Base-by-base conservation (phyloP, 2,888 invertebrate species). In the Epiperipatus broadwayi region DNA sequence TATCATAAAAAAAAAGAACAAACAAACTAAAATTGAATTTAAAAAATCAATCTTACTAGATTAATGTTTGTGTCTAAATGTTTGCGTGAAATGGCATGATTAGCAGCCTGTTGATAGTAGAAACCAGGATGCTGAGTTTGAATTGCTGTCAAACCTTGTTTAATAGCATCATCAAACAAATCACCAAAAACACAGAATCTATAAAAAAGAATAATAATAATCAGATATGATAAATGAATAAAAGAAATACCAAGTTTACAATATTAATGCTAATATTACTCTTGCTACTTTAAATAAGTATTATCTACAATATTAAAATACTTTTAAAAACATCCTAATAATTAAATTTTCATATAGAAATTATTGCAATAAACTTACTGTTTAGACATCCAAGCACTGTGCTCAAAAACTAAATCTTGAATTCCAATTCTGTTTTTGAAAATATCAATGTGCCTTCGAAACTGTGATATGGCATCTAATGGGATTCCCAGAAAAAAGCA, bases 121-220 rank as follows among this genome's bases (percentile, higher is more conserved):
- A 89, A 81, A 3, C 95, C 95, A 3, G 95, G 95, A 64, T 97
- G 91, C 53, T 93, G 85, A 0, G 85, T 85, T 58, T 91, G 89
- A 41, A 89, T 74, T 2, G 91, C 87, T 2, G 85, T 80, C 43
- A 93, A 66, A 3, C 91, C 91, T 48, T 76, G 71, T 49, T 78
- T 73, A 20, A 93, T 85, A 12, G 93, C 91, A 58, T 87, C 84
- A 61, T 89, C 85, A 67, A 97, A 95, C 43, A 93, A 66, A 53
- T 91, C 89, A 28, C 84, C 95, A 68, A 95, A 95, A 35, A 44
- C 37, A 19, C 41, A 41, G 25, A 16, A 32, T 18, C 19, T 12
- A 27, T 31, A 20, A 27, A 12, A 41, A 31, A 32, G 5, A 3
- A n/a, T 19, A 30, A 32, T 4, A 10, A 29, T n/a, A n/a, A n/a